Conservation (phyloP, 2,888 invertebrate genomes). For the Gandaritis pyraliata region DNA sequence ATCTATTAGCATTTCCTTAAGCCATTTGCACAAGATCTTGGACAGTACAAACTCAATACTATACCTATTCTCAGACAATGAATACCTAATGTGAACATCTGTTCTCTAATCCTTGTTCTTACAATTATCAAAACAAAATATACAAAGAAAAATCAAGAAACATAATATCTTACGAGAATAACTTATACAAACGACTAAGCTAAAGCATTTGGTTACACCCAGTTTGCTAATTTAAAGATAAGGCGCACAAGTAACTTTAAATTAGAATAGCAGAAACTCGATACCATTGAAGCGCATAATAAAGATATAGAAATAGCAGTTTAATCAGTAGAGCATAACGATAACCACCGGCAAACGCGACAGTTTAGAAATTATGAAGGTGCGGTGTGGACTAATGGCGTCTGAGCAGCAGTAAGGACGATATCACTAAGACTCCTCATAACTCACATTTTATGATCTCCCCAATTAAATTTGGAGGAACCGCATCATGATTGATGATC, state of each 20-base stretch:
- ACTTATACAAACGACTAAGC: constrained; percentile 9
- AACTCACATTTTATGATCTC: constrained; percentile 57
- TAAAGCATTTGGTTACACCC: constrained; percentile 28
- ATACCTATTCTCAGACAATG: neutral
- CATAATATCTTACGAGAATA: neutral
- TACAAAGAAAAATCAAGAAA: constrained; percentile 1
- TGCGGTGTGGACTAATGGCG: constrained; percentile 51
- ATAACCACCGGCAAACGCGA: constrained; percentile 53
- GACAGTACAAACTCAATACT: neutral
- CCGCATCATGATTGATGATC: constrained; percentile 57
- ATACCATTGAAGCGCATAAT: constrained; percentile 36
- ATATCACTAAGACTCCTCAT: constrained; percentile 42
- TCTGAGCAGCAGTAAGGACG: constrained; percentile 38
- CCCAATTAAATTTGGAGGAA: constrained; percentile 59
- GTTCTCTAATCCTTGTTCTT: neutral
- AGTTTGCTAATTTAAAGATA: constrained; percentile 26
- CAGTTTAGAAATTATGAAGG: constrained; percentile 53
- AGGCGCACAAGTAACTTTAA: constrained; percentile 26
- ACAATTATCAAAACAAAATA: neutral
- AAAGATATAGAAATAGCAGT: constrained; percentile 46
- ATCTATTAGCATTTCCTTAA: constrained; percentile 37
- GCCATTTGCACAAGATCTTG: constrained; percentile 14
- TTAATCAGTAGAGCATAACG: constrained; percentile 48
- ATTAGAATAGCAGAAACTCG: constrained; percentile 41
- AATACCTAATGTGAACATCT: neutral